Evolutionary conservation across 2,113 vertebrate species (phyloP).

Genomic region (Rhinolophus ferrumequinum): DNA sequence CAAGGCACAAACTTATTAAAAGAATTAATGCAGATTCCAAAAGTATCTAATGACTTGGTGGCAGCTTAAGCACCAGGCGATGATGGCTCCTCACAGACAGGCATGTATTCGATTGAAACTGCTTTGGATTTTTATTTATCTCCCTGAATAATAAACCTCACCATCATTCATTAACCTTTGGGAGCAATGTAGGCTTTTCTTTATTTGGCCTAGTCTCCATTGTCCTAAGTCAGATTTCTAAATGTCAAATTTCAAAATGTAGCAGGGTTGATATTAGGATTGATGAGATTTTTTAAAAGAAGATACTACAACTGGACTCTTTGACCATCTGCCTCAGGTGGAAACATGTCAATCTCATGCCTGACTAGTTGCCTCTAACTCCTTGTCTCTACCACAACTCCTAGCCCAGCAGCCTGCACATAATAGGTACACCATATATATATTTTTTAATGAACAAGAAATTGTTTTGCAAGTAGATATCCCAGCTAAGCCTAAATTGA

Average conservation of each 20-base stretch:
- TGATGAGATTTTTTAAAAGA: slow-evolving; percentile 11
- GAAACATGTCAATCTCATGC: background rate
- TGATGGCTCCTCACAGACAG: background rate
- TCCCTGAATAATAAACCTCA: slow-evolving; percentile 42
- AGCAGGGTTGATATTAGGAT: background rate
- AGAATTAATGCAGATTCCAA: background rate
- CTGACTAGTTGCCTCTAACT: background rate
- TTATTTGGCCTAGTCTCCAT: slow-evolving; percentile 39
- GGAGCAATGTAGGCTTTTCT: slow-evolving; percentile 12
- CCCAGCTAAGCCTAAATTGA: background rate
- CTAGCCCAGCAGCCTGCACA: background rate
- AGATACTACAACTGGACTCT: background rate
- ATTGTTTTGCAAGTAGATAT: background rate
- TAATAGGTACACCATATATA: background rate
- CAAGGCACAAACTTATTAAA: background rate
- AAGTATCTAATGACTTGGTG: background rate
- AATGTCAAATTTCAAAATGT: slow-evolving; percentile 54
- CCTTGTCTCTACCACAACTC: background rate
- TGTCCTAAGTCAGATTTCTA: slow-evolving; percentile 46
- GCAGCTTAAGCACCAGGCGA: background rate
- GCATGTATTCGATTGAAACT: background rate
- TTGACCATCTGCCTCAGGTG: background rate
- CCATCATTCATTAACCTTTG: slow-evolving; percentile 32
- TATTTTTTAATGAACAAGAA: background rate
- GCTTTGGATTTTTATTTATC: slow-evolving; percentile 59